Base-by-base conservation (phyloP, 1,140 invertebrate genomes). In the Drosophila miranda region DNA sequence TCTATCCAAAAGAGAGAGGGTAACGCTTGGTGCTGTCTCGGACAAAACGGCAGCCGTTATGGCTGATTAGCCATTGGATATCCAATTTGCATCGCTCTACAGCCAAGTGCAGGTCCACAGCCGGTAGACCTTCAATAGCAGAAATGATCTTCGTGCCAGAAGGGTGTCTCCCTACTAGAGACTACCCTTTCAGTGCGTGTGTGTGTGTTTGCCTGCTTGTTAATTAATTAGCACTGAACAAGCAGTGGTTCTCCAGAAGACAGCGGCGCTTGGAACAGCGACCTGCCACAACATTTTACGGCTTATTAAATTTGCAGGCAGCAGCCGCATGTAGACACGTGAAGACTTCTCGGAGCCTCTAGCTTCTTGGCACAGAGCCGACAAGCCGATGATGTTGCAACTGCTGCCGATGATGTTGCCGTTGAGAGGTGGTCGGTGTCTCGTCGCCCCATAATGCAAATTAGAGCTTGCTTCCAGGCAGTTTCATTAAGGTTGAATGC, bases 261-360 rank as follows among this genome's bases (percentile, higher is more conserved):
- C 19, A 2, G n/a, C n/a, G 34, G 11, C 11, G 34, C 6, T 30
- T 19, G 52, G 46, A 41, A 23, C 44, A 34, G 7, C 41, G 58
- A 45, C 28, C 58, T 30, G 28, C 34, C 50, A 55, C 66, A 69
- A 68, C 62, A 64, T 64, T 51, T 69, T 69, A 69, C 34, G 66
- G 51, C 66, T 69, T 69, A 69, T 69, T 69, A 69, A 69, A 56
- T 69, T 69, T 69, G 51, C 63, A 69, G 23, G 63, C 51, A 68
- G 51, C 62, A 30, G 28, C 61, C 68, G 68, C 63, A 69, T 38
- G 51, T 30, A 8, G 50, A 34, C 38, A 68, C 45, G 21, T 21
- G 38, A 42, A 38, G 48, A 43, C 49, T 64, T 46, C 6, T 30
- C 30, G 30, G 2, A 9, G 30, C 30, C 30, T 30, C 8, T 9